Percentiles rank a stretch among this genome's conserved stretches.
Conservation (phyloP, 2,113 vertebrate species). For the Oncorhynchus masou region DNA sequence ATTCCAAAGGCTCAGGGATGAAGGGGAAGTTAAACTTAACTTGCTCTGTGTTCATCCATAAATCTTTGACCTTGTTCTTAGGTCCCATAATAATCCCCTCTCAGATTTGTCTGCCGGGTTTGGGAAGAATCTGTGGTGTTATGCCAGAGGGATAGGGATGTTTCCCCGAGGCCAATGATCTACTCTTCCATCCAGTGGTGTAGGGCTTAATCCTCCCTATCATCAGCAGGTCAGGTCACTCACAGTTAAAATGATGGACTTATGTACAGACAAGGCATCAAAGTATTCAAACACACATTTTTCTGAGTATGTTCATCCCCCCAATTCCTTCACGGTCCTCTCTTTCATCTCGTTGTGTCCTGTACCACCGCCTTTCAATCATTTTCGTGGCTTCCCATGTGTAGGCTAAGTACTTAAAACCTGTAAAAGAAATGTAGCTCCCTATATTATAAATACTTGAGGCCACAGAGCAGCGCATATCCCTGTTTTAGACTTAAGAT, state of each 20-base stretch:
- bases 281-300: background rate
- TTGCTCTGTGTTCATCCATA: conserved; percentile 71
- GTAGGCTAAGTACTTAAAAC: too few relatives aligned
- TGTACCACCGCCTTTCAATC: background rate
- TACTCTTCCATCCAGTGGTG: conserved; percentile 31
- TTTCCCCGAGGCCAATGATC: conserved; percentile 22
- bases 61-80: conserved; percentile 79
- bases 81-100: conserved; percentile 70
- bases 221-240: conserved; percentile 43
- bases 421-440: background rate
- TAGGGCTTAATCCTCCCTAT: conserved; percentile 40
- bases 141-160: conserved; percentile 42
- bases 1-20: conserved; percentile 73
- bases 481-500: background rate
- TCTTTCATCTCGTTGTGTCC: background rate
- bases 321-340: background rate
- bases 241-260: conserved; percentile 33
- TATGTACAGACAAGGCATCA: conserved; percentile 17
- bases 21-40: conserved; percentile 79
- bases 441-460: conserved; percentile 14
- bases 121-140: conserved; percentile 43
- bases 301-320: too few relatives aligned
- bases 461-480: conserved; percentile 21
- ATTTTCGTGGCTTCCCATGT: background rate
- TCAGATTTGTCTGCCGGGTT: conserved; percentile 52